Evolutionary conservation across 2,888 invertebrate genomes (phyloP).

Genomic region (Cancer borealis): DNA sequence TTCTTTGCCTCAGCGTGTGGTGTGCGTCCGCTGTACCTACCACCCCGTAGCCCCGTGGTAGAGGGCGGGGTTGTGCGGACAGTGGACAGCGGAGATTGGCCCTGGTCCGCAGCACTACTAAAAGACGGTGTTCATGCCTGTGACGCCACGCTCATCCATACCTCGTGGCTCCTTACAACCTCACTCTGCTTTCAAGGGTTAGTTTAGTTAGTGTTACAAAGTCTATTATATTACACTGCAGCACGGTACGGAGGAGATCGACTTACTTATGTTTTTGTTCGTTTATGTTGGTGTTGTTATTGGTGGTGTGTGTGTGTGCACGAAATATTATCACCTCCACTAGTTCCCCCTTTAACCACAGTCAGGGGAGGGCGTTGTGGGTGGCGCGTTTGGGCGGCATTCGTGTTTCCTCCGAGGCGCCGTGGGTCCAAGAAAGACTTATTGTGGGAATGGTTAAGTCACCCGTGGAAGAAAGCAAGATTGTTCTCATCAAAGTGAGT

Average conservation of each 20-base stretch:
- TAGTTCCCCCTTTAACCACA: conserved; percentile 77
- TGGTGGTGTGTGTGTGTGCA: background rate
- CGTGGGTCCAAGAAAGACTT: conserved; percentile 90
- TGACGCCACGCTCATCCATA: conserved; percentile 90
- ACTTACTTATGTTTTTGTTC: background rate
- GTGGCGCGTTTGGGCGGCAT: conserved; percentile 88
- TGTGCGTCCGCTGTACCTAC: conserved; percentile 82
- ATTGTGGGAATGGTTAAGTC: conserved; percentile 92
- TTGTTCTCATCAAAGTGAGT: conserved; percentile 87
- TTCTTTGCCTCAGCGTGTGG: conserved; percentile 84
- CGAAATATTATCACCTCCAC: background rate
- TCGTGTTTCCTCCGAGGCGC: conserved; percentile 86
- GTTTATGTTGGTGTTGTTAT: background rate
- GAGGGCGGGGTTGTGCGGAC: conserved; percentile 76
- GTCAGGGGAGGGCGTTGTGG: conserved; percentile 94
- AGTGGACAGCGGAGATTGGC: conserved; percentile 82
- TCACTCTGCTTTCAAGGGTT: conserved; percentile 86
- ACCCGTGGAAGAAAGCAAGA: conserved; percentile 92
- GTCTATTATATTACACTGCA: too few species aligned
- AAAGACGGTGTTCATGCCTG: conserved; percentile 92
- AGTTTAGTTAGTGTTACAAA: conserved; percentile 18
- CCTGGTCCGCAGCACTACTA: conserved; percentile 92
- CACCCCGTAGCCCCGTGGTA: conserved; percentile 71
- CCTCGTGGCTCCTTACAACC: conserved; percentile 91
- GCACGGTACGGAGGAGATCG: too few species aligned